Evolutionary conservation across 2,888 invertebrate genomes (phyloP), one percentile per base, ranked within the genome.

Genomic region (Odontocolon sp.): DNA sequence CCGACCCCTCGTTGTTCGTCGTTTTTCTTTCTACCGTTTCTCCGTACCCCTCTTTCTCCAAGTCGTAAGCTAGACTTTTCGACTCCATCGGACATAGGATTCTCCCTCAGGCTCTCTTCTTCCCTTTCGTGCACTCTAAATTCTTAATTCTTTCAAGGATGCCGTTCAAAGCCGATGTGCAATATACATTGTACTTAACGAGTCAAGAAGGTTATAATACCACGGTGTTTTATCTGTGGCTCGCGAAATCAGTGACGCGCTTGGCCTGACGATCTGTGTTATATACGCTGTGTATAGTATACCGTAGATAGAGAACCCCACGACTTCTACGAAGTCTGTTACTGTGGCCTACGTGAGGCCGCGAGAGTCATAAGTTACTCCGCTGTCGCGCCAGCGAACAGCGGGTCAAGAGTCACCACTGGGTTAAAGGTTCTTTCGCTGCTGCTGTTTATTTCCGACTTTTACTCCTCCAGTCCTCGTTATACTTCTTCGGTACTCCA

Each of bases 331-430:
- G 73, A 77, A 77, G 42, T 73, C 54, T 69, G 31, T 67, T 47
- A 26, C 36, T 36, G 47, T 61, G 73, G 77, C 73, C 64, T 73
- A 77, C 73, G 77, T 73, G 77, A 73, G 77, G 59, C 64, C 69
- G 69, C 56, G 69, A 47, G 63, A 68, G 67, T 71, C 52, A 69
- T 45, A 61, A 73, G 73, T 61, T 59, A 42, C 21, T 64, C 31
- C 59, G 56, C 6, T 50, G 36, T 50, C 50, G 54, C 42, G 28
- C 42, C 31, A 69, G 59, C 52, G 31, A 23, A 57, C 36, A 26
- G 3, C 64, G 61, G 73, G 77, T 77, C 77, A 77, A 77, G 73
- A 69, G 73, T 77, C 69, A 69, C 8, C 59, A 23, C 50, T 69
- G 59, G 77, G 73, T 66, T 54, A 69, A 64, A 73, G 56, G 67